Percentiles rank a stretch among this genome's conserved stretches.
These are phyloP conservation scores for Ormyrus nitidulus DNA, from an alignment of 2,888 invertebrate genomes.

Conservation along the genomic window DNA sequence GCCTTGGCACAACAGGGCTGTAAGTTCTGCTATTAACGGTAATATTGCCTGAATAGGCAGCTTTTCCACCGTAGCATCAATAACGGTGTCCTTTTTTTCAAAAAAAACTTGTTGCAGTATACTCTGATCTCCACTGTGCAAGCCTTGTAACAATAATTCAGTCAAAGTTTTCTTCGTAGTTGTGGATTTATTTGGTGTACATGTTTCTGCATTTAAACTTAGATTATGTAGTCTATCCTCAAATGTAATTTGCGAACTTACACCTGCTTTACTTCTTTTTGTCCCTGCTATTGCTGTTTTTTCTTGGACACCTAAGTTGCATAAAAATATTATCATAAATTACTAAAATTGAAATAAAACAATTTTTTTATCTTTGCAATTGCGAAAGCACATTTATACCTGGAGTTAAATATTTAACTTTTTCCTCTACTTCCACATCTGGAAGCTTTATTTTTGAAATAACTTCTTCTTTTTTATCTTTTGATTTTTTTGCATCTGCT, in stretches of 20 bases:
- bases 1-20: slow-evolving; percentile 79
- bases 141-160: slow-evolving; percentile 87
- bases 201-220: slow-evolving; percentile 79
- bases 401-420: no score
- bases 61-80: slow-evolving; percentile 84
- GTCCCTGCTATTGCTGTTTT: slow-evolving; percentile 58
- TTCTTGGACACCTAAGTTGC: neutral
- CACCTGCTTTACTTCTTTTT: slow-evolving; percentile 72
- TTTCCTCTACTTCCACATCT: slow-evolving; percentile 61
- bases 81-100: slow-evolving; percentile 81
- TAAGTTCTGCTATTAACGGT: slow-evolving; percentile 85
- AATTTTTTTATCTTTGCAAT: no score
- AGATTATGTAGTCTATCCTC: slow-evolving; percentile 89
- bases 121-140: slow-evolving; percentile 88
- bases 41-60: slow-evolving; percentile 87
- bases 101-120: slow-evolving; percentile 83
- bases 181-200: slow-evolving; percentile 75
- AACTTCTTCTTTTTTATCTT: slow-evolving; percentile 69
- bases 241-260: slow-evolving; percentile 84
- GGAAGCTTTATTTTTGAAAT: slow-evolving; percentile 74
- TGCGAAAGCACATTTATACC: no score
- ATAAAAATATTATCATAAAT: slow-evolving; percentile 2
- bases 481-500: slow-evolving; percentile 66
- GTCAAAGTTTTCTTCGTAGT: slow-evolving; percentile 79
- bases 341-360: neutral